These are phyloP conservation scores for Notoglanidium macrostoma DNA, from an alignment of 2,797 vertebrate species.

Conservation along the genomic window DNA sequence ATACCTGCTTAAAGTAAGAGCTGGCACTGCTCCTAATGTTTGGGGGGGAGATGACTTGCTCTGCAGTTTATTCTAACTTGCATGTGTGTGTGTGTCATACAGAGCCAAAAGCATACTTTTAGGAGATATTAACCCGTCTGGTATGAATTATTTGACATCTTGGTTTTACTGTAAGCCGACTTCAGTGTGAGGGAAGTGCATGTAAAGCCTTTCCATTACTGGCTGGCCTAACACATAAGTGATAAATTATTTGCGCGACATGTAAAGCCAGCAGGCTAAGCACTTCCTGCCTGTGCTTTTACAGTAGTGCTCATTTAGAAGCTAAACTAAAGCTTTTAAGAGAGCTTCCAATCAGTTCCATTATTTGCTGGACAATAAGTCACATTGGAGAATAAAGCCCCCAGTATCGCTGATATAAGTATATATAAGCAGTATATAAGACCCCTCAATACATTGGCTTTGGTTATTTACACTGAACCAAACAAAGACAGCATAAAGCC, in stretches of 20 bases:
- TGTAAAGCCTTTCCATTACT: constrained; percentile 4
- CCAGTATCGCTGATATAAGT: no score
- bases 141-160: constrained; percentile 12
- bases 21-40: neutral
- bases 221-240: neutral
- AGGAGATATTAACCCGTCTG: constrained; percentile 38
- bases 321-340: neutral
- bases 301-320: neutral
- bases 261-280: neutral
- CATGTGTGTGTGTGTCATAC: constrained; percentile 22
- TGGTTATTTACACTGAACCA: no score
- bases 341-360: neutral
- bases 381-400: neutral
- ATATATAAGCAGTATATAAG: no score
- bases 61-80: constrained; percentile 1
- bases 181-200: neutral
- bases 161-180: constrained; percentile 11
- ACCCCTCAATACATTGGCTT: no score
- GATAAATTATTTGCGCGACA: constrained; percentile 5
- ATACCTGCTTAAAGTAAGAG: constrained; percentile 22
- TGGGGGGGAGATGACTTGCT: neutral
- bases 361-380: neutral
- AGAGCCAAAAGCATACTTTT: constrained; percentile 35
- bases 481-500: no score
- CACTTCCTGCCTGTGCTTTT: constrained; percentile 3